A percentile compares a stretch with the other conserved stretches of the same genome.
These are phyloP conservation scores for Apteryx owenii DNA, from an alignment of 2,113 vertebrate species.

Conservation along the genomic window DNA sequence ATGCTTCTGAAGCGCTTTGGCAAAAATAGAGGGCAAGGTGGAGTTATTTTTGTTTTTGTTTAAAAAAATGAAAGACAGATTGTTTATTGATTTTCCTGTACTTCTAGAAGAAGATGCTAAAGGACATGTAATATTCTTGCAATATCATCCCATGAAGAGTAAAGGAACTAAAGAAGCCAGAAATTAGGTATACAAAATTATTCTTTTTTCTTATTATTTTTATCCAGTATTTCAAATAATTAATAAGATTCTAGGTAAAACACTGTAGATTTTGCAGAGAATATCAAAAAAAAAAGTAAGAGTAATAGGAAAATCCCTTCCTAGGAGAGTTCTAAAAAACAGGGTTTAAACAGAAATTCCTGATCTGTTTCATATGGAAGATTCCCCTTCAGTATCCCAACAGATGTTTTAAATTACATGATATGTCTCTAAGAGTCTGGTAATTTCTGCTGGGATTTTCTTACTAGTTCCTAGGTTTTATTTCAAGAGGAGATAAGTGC, in stretches of 20 bases:
- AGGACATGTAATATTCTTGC: not conserved
- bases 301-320: not conserved
- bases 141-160: not conserved
- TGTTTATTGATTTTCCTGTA: not conserved
- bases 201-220: not conserved
- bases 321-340: not conserved
- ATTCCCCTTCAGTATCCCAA: not conserved
- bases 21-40: not conserved
- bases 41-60: not conserved
- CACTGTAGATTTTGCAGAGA: not conserved
- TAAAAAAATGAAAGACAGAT: not conserved
- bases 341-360: not conserved
- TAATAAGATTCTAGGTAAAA: not conserved
- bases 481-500: not conserved
- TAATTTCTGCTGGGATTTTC: not conserved
- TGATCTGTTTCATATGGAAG: not conserved
- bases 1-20: not conserved
- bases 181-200: not conserved
- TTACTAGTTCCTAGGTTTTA: not conserved
- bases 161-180: not conserved
- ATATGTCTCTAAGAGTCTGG: not conserved
- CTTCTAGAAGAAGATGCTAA: not conserved
- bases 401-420: constrained; percentile 9
- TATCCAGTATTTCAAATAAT: not conserved
- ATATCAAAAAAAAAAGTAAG: not conserved